Evolutionary conservation across 2,797 vertebrate species (phyloP).

Genomic region (Coracias cyanogaster): DNA sequence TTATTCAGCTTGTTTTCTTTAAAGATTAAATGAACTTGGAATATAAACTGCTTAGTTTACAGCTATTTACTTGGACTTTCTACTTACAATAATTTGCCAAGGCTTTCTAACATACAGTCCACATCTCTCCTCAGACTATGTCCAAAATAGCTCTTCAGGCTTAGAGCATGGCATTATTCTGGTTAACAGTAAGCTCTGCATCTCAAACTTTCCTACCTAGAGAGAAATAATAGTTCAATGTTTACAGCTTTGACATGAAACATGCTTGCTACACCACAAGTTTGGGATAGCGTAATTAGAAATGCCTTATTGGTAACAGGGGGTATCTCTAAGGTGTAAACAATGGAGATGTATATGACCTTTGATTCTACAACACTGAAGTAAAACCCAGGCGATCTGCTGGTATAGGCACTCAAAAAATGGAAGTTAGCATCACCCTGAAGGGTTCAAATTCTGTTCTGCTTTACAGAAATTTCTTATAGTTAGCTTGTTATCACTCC

Average conservation of each 20-base stretch:
- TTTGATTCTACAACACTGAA: not conserved
- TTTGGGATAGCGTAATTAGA: not conserved
- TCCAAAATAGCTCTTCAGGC: not conserved
- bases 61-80: not conserved
- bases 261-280: not conserved
- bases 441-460: not conserved
- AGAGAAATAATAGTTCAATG: not conserved
- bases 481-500: not conserved
- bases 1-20: not conserved
- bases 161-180: not conserved
- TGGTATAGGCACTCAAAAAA: not conserved
- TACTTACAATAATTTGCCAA: not conserved
- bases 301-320: not conserved
- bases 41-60: not conserved
- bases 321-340: not conserved
- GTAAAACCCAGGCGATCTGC: not conserved
- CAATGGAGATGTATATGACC: not conserved
- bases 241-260: not conserved
- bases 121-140: not conserved
- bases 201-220: not conserved
- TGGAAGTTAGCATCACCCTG: not conserved
- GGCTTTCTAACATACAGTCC: not conserved
- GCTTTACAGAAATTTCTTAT: not conserved
- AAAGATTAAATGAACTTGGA: not conserved
- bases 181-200: not conserved